Conservation (phyloP, 2,888 invertebrate species). For the Blera fallax region DNA sequence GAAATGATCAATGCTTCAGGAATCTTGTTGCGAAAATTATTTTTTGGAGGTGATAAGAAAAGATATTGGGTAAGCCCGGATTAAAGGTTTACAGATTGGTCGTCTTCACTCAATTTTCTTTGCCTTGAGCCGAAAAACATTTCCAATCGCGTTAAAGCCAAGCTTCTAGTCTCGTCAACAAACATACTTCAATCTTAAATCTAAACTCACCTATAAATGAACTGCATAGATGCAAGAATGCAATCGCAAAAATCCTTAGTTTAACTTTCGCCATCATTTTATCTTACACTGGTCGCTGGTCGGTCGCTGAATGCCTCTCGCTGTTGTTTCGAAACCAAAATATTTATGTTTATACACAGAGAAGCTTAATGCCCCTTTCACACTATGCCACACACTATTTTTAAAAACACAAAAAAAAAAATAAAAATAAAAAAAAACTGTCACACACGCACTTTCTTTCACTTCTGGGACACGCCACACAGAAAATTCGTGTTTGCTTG, state of each 20-base stretch:
- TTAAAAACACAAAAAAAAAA: conserved; percentile 19
- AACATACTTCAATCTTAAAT: background rate
- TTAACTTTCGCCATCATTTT: conserved; percentile 61
- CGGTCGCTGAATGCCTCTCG: background rate
- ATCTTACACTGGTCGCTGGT: too few relatives aligned
- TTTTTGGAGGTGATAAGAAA: too few relatives aligned
- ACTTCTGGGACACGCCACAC: conserved; percentile 34
- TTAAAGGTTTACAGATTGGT: too few relatives aligned
- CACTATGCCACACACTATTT: conserved; percentile 66
- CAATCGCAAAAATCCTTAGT: conserved; percentile 57
- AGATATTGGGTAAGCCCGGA: too few relatives aligned
- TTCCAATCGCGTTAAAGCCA: background rate
- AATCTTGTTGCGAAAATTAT: too few relatives aligned
- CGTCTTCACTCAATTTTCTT: too few relatives aligned
- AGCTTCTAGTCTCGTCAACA: background rate
- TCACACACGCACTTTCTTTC: conserved; percentile 58
- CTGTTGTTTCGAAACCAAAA: conserved; percentile 56
- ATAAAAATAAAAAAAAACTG: conserved; percentile 29
- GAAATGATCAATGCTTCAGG: too few relatives aligned
- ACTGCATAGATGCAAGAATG: conserved; percentile 57
- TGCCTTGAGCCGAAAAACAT: too few relatives aligned
- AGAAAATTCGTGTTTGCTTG: conserved; percentile 12
- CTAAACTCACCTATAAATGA: conserved; percentile 61
- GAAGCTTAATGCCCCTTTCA: conserved; percentile 40
- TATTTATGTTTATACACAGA: conserved; percentile 57